A percentile compares a stretch with the other conserved stretches of the same genome.
Evolutionary conservation across 2,888 invertebrate genomes (phyloP).

Genomic region (Nemurella pictetii): DNA sequence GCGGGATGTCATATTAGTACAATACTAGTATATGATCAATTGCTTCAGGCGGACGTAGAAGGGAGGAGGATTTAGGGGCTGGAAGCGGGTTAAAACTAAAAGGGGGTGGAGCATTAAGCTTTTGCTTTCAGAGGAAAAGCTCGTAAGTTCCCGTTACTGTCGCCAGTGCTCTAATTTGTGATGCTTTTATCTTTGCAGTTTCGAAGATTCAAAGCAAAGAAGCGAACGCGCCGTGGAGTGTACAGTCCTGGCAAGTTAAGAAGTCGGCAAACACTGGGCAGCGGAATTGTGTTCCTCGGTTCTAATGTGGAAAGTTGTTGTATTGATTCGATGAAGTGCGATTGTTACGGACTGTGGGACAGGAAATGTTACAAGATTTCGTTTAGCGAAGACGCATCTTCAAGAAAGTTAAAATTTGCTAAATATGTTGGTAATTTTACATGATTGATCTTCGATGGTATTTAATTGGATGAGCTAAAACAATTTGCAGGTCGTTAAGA

Average conservation of each 20-base stretch:
- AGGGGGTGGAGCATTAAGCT: conserved; percentile 25
- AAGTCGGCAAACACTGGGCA: not conserved
- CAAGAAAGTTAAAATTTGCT: too few species aligned
- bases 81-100: conserved; percentile 18
- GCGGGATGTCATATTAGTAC: not conserved
- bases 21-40: conserved; percentile 8
- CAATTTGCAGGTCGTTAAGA: too few species aligned
- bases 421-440: too few species aligned
- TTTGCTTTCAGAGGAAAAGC: conserved; percentile 4
- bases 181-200: conserved; percentile 34
- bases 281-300: not conserved
- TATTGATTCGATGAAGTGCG: not conserved
- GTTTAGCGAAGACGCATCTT: too few species aligned
- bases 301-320: not conserved
- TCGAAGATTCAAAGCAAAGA: conserved; percentile 21
- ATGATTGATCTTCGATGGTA: too few species aligned
- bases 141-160: conserved; percentile 30
- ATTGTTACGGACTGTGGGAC: not conserved
- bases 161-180: conserved; percentile 33
- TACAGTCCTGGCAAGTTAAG: not conserved
- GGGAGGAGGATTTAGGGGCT: not conserved
- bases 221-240: not conserved
- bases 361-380: too few species aligned
- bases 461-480: too few species aligned
- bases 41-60: not conserved